These are phyloP conservation scores for Campylorhamphus procurvoides DNA, from an alignment of 2,113 vertebrate genomes.

Conservation along the genomic window DNA sequence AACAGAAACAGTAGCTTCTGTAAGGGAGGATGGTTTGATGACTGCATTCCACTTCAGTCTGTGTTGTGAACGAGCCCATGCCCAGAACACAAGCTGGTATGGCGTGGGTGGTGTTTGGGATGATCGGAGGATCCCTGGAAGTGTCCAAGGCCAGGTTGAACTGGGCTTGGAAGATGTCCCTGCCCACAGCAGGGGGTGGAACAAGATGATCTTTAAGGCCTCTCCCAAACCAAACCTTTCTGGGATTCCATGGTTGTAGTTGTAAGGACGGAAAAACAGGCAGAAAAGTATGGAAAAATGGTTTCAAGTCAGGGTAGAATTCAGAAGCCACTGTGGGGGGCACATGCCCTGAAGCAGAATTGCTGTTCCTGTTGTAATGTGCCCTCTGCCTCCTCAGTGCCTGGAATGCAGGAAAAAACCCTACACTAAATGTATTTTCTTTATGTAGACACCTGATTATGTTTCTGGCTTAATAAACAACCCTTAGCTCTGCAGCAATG, in stretches of 20 bases:
- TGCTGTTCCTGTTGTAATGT: not conserved
- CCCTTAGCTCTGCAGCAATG: not conserved
- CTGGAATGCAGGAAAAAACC: not conserved
- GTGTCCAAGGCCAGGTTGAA: not conserved
- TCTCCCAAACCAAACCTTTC: not conserved
- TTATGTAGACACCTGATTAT: not conserved
- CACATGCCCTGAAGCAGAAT: not conserved
- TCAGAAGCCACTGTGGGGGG: fast-evolving
- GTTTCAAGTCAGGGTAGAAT: not conserved
- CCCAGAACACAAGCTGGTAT: not conserved
- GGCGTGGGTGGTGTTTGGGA: not conserved
- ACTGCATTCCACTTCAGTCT: not conserved
- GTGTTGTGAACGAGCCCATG: not conserved
- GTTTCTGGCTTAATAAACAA: not conserved
- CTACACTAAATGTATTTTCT: not conserved
- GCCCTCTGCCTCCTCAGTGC: not conserved
- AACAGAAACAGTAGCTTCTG: not conserved
- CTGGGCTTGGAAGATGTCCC: not conserved
- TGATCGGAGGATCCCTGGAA: not conserved
- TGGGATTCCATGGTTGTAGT: not conserved
- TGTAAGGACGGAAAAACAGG: not conserved
- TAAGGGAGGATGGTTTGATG: not conserved
- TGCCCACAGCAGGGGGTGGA: not conserved
- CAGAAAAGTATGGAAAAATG: not conserved
- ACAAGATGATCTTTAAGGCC: too few relatives aligned